phyloP scores from a whole-genome alignment of 1,140 invertebrate genomes.

The Drosophila melanogaster region Release_6_plus_ISO1_MT NT_037436.4:3081501-3082000 shows the following conservation, averaged over 20 bases:
- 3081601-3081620: constrained; percentile 64
- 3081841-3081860: constrained; percentile 39
- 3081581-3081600: constrained; percentile 56
- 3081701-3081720: constrained; percentile 19
- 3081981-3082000: constrained; percentile 64
- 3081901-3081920: background rate
- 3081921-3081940: constrained; percentile 19
- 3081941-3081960: constrained; percentile 80
- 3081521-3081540: constrained; percentile 3
- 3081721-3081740: constrained; percentile 45
- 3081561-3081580: constrained; percentile 56
- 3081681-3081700: constrained; percentile 21
- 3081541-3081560: constrained; percentile 25
- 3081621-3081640: constrained; percentile 11
- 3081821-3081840: constrained; percentile 74
- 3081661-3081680: constrained; percentile 49
- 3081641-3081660: constrained; percentile 23
- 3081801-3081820: constrained; percentile 69
- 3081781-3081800: constrained; percentile 51
- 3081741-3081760: constrained; percentile 45
- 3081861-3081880: constrained; percentile 5
- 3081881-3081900: constrained; percentile 1
- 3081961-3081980: constrained; percentile 80
- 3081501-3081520: constrained; percentile 11
- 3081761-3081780: constrained; percentile 31